These are phyloP conservation scores for Eumerus sabulonum DNA, from an alignment of 2,888 invertebrate genomes.

Conservation along the genomic window DNA sequence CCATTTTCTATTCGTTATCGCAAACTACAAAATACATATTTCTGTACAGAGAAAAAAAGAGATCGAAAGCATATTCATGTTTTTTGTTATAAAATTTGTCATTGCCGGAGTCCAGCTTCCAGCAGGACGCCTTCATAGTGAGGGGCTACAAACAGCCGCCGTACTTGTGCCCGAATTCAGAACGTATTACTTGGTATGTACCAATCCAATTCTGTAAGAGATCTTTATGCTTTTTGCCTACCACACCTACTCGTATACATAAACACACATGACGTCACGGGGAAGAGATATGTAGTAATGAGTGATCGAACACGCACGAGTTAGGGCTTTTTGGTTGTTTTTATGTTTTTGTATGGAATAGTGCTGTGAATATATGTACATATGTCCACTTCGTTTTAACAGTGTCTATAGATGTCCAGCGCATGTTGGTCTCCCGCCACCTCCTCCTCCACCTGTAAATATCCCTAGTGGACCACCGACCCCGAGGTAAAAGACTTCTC, in stretches of 20 bases:
- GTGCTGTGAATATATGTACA: conserved; percentile 15
- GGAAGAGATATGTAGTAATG: background rate
- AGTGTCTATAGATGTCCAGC: conserved; percentile 80
- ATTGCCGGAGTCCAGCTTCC: conserved; percentile 66
- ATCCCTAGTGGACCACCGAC: conserved; percentile 78
- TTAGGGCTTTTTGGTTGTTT: background rate
- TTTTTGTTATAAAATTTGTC: conserved; percentile 61
- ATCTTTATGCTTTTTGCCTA: conserved; percentile 55
- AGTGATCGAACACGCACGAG: conserved; percentile 24
- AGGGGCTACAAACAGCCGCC: conserved; percentile 61
- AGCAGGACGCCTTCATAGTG: conserved; percentile 63
- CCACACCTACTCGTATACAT: conserved; percentile 2
- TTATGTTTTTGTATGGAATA: background rate
- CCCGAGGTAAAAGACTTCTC: conserved; percentile 72
- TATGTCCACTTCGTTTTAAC: conserved; percentile 34
- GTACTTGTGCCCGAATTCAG: conserved; percentile 78
- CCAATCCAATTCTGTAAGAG: conserved; percentile 45
- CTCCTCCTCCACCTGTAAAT: conserved; percentile 83
- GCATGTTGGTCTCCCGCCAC: conserved; percentile 81
- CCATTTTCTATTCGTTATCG: conserved; percentile 12
- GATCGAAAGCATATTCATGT: conserved; percentile 61
- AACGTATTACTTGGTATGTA: conserved; percentile 74
- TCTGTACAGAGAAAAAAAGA: conserved; percentile 36
- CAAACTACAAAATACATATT: conserved; percentile 29
- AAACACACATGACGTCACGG: conserved; percentile 41